Base-by-base conservation (phyloP, 1,140 invertebrate species). In the Vollenhovia emeryi region DNA sequence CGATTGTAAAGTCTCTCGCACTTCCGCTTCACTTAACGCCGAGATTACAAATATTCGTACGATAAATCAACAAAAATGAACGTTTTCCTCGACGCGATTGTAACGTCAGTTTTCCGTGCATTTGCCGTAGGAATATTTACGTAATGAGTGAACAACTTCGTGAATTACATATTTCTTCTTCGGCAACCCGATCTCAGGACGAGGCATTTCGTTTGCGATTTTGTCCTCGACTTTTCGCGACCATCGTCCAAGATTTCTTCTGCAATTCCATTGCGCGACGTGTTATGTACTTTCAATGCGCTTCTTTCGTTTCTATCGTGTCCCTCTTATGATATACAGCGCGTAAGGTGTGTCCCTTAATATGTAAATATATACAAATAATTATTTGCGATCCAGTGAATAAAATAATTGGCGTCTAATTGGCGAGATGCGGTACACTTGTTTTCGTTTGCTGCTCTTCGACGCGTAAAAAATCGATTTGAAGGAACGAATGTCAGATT, bases 331-430 rank as follows among this genome's bases (percentile, higher is more conserved):
- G 18, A 71, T 80, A 57, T 68, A 79, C 21, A 50, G 33, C 62
- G 50, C 78, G 13, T 30, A 80, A 36, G 24, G 50, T 66, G 27
- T 36, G 30, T 68, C 11, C 48, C 55, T 66, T 33, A 71, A 71
- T 24, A 36, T 73, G 78, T 82, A 73, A 82, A 82, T 82, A 82
- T 82, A 57, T 71, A 73, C 73, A 82, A 82, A 71, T 71, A 80
- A 80, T 82, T 45, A 80, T 71, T 71, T 71, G 64, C 50, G 50
- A 43, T 43, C 7, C 40, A 18, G 66, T 73, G 36, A 73, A n/a
- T 82, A 57, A 82, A 82, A 82, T 73, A 73, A 82, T 82, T 71
- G 78, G 78, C 64, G 78, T 80, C 64, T 57, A 80, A 57, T 80
- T 82, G 78, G 78, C 66, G 78, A 69, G 66, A 82, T 73, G 21